Base-by-base conservation (phyloP, 1,140 invertebrate species). In the Micrasema longulum region DNA sequence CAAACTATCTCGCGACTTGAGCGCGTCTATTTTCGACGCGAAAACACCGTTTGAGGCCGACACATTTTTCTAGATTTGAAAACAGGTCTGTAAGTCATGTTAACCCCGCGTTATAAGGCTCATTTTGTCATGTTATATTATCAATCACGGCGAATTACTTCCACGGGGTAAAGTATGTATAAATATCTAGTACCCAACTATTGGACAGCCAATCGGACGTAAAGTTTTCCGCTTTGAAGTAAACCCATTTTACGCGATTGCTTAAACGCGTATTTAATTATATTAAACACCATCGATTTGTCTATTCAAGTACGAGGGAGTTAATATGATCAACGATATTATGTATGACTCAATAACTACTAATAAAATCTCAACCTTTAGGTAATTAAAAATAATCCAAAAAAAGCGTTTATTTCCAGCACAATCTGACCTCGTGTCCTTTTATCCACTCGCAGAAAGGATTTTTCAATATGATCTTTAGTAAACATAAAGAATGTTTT, bases 1-100 rank as follows among this genome's bases (percentile, higher is more conserved):
- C 60, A 45, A 62, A 64, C 60, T 64, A 53, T 53, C 50, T 53
- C 50, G 50, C 50, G 50, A 53, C 23, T 16, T 48, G 47, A 53
- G 11, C 41, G 41, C 41, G 23, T 53, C 50, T 53, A 53, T 53
- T 53, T 53, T 53, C n/a, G 50, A 26, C n/a, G n/a, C n/a, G n/a
- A n/a, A n/a, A n/a, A n/a, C n/a, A 38, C n/a, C 3, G 7, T 31
- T 31, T 31, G 2, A 31, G 26, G 7, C 26, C 26, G 26, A 31
- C 26, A 31, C 26, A 31, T 31, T 31, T 31, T 31, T 31, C 3
- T 31, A 31, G 3, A 7, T 31, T 31, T 31, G 26, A 31, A 31
- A 31, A 31, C 26, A 31, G 26, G 26, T 31, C 26, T 31, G 7
- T 31, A 31, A 31, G 26, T 31, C 7, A 31, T 31, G 26, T 31